Evolutionary conservation across 2,113 vertebrate species (phyloP), one percentile per base, ranked within the genome.

Genomic region (Calidris pugnax): DNA sequence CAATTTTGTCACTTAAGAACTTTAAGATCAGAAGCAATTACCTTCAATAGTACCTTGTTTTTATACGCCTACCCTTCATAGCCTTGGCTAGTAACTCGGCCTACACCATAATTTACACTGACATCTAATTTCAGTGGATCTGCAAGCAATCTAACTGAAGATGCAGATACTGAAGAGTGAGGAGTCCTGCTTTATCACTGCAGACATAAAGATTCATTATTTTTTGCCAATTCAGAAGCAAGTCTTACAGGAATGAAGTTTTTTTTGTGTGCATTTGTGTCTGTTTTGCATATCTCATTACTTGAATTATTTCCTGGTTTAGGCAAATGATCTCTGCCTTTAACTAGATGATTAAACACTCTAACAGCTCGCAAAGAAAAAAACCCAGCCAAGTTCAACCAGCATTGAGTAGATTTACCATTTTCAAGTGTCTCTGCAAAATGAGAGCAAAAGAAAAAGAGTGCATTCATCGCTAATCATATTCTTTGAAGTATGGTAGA

Each of bases 51-150:
- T 97, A 98, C 98, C 98, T 98, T 98, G 98, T 98, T 98, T 98
- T 98, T 98, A 97, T 97, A 96, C 97, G 97, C 98, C 97, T 97
- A 98, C 97, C 96, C 95, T 97, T 97, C 98, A 98, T 97, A 98
- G 98, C 85, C 90, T 97, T 96, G 95, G 96, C 97, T 97, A 96
- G 97, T 97, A 97, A 97, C 98, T 97, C 95, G 79, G 98, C 97
- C 97, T 98, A 93, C 80, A 94, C 98, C 97, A 97, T 99, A 99
- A 99, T 99, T 99, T 98, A 98, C 98, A 98, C 97, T 99, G 99
- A 99, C 99, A 99, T 98, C 98, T 99, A 98, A 99, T 99, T 99
- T 99, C 98, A 97, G 98, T 92, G 96, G 98, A 98, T 98, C 98
- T 98, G 97, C 98, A 97, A 97, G 97, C 98, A 98, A 98, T 98